phyloP scores from a whole-genome alignment of 2,888 invertebrate species.

The Rhagium mordax region DNA sequence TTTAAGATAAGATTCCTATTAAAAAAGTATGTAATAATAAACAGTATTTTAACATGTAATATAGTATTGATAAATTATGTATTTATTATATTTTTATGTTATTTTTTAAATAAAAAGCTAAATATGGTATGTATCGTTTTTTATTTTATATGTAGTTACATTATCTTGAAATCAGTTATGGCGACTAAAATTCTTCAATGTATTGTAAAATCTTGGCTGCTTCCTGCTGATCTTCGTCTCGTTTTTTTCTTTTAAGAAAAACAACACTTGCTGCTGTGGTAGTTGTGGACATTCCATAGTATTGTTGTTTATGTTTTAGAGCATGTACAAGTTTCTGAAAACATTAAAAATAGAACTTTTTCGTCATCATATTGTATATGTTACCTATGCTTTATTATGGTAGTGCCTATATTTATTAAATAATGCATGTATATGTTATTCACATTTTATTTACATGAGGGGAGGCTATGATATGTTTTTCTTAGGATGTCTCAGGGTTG shows the following conservation, averaged over 20 bases:
- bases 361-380: too few species aligned
- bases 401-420: too few species aligned
- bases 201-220: conserved; percentile 60
- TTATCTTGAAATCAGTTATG: conserved; percentile 26
- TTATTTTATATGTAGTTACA: conserved; percentile 10
- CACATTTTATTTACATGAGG: too few species aligned
- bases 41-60: conserved; percentile 58
- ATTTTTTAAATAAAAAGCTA: conserved; percentile 31
- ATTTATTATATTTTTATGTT: conserved; percentile 43
- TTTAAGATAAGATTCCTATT: conserved; percentile 44
- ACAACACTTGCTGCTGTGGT: conserved; percentile 68
- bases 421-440: too few species aligned
- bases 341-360: neutral
- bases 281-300: conserved; percentile 70
- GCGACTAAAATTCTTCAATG: conserved; percentile 60
- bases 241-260: conserved; percentile 56
- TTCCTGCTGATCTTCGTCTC: conserved; percentile 51
- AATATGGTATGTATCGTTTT: conserved; percentile 13
- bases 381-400: too few species aligned
- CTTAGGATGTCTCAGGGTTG: too few species aligned
- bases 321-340: conserved; percentile 80
- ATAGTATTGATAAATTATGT: conserved; percentile 53
- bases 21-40: conserved; percentile 54
- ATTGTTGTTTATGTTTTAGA: conserved; percentile 75
- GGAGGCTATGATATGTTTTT: too few species aligned